Evolutionary conservation across 2,797 vertebrate genomes (phyloP).

Genomic region (Lepilemur ruficaudatus): DNA sequence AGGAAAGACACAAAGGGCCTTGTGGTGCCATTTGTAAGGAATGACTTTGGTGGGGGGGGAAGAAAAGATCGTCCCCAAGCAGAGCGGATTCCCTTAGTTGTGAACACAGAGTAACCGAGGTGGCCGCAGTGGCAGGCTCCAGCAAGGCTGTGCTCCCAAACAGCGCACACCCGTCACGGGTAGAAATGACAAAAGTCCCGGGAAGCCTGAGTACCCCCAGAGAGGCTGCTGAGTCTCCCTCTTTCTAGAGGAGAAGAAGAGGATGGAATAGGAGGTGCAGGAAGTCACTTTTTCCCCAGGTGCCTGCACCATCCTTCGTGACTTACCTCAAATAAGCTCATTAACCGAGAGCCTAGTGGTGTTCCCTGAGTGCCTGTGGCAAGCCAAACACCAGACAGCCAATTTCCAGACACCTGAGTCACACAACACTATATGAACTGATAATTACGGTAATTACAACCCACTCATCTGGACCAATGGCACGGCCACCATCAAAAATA

Average conservation of each 20-base stretch:
- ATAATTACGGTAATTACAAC: rapidly evolving
- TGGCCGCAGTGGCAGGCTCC: rapidly evolving
- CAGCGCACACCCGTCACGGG: rapidly evolving
- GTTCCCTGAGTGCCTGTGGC: rapidly evolving
- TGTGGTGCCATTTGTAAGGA: neutral
- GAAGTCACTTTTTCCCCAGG: rapidly evolving
- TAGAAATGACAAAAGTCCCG: rapidly evolving
- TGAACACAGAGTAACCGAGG: rapidly evolving
- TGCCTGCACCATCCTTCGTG: rapidly evolving
- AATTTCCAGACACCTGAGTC: rapidly evolving
- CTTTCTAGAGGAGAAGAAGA: neutral
- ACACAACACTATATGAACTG: rapidly evolving
- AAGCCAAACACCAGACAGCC: rapidly evolving
- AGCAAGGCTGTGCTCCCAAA: rapidly evolving
- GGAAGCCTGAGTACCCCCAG: rapidly evolving
- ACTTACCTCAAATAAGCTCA: rapidly evolving
- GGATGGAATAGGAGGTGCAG: rapidly evolving
- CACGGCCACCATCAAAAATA: rapidly evolving
- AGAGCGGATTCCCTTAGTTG: neutral
- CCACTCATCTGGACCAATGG: rapidly evolving
- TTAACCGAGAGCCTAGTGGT: rapidly evolving
- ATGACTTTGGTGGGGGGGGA: rapidly evolving
- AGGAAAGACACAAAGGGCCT: neutral
- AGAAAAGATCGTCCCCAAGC: rapidly evolving
- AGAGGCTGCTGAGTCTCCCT: rapidly evolving